Conservation (phyloP, 2,113 vertebrate genomes). For the Collichthys lucidus region DNA sequence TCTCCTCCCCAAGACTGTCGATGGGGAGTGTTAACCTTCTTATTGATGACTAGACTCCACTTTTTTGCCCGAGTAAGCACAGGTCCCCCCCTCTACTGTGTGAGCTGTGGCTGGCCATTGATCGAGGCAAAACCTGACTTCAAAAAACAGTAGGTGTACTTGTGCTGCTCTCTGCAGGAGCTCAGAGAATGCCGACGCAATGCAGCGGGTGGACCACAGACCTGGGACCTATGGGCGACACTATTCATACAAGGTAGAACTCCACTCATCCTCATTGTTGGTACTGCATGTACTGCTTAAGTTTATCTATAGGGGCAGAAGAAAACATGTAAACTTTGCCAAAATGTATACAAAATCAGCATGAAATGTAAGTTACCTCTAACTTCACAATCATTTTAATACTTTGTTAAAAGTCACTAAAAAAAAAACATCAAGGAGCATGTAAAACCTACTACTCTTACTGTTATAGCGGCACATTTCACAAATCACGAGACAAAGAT, state of each 20-base stretch:
- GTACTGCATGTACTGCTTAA: constrained; percentile 21
- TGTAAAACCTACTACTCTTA: background rate
- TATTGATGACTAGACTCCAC: constrained; percentile 70
- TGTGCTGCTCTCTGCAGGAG: constrained; percentile 60
- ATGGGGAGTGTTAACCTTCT: constrained; percentile 60
- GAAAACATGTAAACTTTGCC: constrained; percentile 11
- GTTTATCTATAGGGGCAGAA: background rate
- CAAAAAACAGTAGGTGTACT: constrained; percentile 40
- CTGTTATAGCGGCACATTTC: constrained; percentile 13
- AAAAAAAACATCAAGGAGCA: background rate
- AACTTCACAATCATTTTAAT: background rate
- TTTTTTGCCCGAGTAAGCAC: constrained; percentile 75
- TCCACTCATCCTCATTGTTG: background rate
- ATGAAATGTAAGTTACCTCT: background rate
- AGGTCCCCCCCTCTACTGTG: constrained; percentile 15
- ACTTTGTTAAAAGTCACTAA: background rate
- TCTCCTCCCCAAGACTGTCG: constrained; percentile 42
- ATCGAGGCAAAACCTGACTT: constrained; percentile 67
- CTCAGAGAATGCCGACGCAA: constrained; percentile 63
- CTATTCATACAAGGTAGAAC: constrained; percentile 62
- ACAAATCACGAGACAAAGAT: background rate
- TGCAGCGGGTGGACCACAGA: constrained; percentile 71
- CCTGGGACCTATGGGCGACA: constrained; percentile 32
- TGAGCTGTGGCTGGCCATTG: constrained; percentile 60
- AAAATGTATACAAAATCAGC: constrained; percentile 2